Conservation (phyloP, 2,797 vertebrate genomes). For the Lagorchestes hirsutus region DNA sequence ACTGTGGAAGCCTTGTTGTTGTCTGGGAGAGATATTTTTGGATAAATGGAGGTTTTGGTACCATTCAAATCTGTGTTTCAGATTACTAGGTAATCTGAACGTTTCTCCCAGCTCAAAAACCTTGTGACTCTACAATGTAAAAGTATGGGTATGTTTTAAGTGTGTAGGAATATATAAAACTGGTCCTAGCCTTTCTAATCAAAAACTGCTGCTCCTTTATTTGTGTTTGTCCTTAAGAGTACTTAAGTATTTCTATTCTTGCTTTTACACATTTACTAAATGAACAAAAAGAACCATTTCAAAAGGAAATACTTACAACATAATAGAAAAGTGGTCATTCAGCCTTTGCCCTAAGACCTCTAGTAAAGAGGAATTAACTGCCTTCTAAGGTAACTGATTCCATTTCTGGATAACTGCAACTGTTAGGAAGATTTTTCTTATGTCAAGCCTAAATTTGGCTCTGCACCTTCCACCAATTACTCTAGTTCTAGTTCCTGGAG, state of each 20-base stretch:
- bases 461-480: background rate
- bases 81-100: background rate
- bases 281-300: constrained; percentile 29
- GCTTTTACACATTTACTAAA: background rate
- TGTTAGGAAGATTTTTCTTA: too few species aligned
- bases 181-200: background rate
- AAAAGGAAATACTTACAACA: constrained; percentile 39
- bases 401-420: background rate
- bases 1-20: constrained; percentile 33
- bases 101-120: background rate
- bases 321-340: constrained; percentile 23
- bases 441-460: background rate
- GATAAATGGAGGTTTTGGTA: constrained; percentile 37
- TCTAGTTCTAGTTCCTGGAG: background rate
- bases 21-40: constrained; percentile 22
- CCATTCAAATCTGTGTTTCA: constrained; percentile 35
- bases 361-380: background rate
- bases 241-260: background rate
- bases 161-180: background rate
- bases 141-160: too few species aligned
- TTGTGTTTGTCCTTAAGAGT: background rate
- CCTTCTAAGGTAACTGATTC: background rate
- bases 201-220: constrained; percentile 49
- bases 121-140: background rate
- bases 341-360: background rate